Conservation (phyloP, 2,113 vertebrate genomes). For the Aspidoscelis tigris region DNA sequence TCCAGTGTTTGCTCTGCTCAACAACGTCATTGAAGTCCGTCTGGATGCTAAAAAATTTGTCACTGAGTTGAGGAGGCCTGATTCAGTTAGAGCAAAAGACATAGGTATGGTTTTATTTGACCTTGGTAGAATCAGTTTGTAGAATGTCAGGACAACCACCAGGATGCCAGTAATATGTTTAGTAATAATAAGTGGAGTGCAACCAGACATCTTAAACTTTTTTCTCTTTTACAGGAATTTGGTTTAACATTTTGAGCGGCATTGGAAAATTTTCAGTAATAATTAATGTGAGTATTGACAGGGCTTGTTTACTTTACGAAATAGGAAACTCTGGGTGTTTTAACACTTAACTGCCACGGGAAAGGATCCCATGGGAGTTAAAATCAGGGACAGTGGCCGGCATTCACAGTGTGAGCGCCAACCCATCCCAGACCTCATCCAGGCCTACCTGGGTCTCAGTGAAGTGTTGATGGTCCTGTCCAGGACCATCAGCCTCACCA, state of each 20-base stretch:
- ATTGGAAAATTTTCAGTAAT: constrained; percentile 98
- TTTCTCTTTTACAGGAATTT: constrained; percentile 86
- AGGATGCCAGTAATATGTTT: not conserved
- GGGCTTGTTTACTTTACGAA: not conserved
- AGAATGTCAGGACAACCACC: not conserved
- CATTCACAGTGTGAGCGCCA: too few species aligned
- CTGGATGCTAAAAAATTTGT: constrained; percentile 97
- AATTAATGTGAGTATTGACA: constrained; percentile 91
- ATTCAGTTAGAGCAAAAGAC: constrained; percentile 92
- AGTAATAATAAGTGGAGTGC: not conserved
- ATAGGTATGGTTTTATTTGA: constrained; percentile 84
- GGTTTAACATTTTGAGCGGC: constrained; percentile 94
- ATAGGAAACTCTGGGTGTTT: too few species aligned
- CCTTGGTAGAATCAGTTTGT: not conserved
- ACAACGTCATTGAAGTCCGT: constrained; percentile 96
- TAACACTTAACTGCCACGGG: too few species aligned
- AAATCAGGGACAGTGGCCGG: too few species aligned
- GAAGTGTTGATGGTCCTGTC: too few species aligned
- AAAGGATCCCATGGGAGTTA: too few species aligned
- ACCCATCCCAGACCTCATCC: too few species aligned
- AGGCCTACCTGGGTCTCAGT: too few species aligned
- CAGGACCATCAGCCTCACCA: too few species aligned
- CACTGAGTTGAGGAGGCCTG: constrained; percentile 89
- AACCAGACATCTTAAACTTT: not conserved
- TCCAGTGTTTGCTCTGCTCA: constrained; percentile 93